Evolutionary conservation across 1,140 invertebrate species (phyloP).

Genomic region (Cryptotermes secundus): DNA sequence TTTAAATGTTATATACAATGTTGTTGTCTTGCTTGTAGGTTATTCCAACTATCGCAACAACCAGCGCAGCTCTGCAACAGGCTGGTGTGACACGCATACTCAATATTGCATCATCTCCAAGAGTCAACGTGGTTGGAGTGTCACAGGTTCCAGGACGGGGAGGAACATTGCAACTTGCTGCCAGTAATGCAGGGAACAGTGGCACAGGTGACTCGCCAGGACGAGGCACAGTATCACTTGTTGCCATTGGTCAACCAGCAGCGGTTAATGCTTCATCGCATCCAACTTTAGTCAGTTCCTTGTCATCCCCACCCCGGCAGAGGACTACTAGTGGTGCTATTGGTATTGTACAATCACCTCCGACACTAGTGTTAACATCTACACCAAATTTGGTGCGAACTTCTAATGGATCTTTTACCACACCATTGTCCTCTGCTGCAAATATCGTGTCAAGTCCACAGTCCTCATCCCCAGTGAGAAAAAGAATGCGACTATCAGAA

Average conservation of each 20-base stretch:
- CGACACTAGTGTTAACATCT: slow-evolving; percentile 29
- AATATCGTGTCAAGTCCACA: slow-evolving; percentile 36
- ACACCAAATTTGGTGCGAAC: slow-evolving; percentile 23
- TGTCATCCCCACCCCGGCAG: slow-evolving; percentile 34
- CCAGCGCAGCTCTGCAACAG: slow-evolving; percentile 46
- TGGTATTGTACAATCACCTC: slow-evolving; percentile 23
- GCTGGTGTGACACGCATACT: slow-evolving; percentile 51
- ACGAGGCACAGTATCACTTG: slow-evolving; percentile 32
- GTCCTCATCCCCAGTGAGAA: slow-evolving; percentile 42
- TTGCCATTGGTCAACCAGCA: slow-evolving; percentile 30
- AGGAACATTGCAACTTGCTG: slow-evolving; percentile 27
- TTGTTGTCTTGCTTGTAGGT: slow-evolving; percentile 42
- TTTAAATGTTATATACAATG: not conserved
- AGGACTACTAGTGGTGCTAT: slow-evolving; percentile 16
- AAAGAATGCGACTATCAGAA: slow-evolving; percentile 49
- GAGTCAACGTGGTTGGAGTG: slow-evolving; percentile 45
- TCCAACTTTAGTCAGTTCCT: slow-evolving; percentile 32
- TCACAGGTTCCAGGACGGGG: slow-evolving; percentile 34
- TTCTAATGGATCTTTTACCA: slow-evolving; percentile 12
- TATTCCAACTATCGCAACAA: slow-evolving; percentile 45
- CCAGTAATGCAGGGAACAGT: slow-evolving; percentile 21
- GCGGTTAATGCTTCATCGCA: slow-evolving; percentile 32
- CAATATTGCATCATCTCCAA: slow-evolving; percentile 46
- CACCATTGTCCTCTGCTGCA: slow-evolving; percentile 19
- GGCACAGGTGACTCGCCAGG: slow-evolving; percentile 18